These are phyloP conservation scores for Didymodactylos carnosus DNA, from an alignment of 2,888 invertebrate genomes.

Conservation along the genomic window DNA sequence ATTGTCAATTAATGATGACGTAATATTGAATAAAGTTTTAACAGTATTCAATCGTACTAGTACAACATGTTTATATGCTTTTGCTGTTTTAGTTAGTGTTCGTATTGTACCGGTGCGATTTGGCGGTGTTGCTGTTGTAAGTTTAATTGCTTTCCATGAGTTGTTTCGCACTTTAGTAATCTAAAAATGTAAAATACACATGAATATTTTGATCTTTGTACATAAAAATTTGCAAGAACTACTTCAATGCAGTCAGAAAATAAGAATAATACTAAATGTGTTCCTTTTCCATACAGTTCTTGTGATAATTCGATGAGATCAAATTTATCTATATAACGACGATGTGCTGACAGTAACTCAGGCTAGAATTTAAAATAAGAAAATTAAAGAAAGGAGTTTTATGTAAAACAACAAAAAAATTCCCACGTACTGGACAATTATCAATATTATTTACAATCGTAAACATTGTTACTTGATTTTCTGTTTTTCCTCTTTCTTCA, in stretches of 20 bases:
- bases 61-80: constrained; percentile 9
- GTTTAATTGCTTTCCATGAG: background rate
- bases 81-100: background rate
- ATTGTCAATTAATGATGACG: background rate
- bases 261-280: constrained; percentile 3
- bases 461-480: constrained; percentile 82
- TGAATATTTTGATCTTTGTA: background rate
- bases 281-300: constrained; percentile 7
- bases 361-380: background rate
- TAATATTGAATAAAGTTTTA: constrained; percentile 9
- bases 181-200: background rate
- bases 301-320: constrained; percentile 12
- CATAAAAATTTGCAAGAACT: background rate
- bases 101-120: background rate
- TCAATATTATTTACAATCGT: constrained; percentile 94
- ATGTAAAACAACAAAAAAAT: background rate
- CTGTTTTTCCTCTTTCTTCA: constrained; percentile 86
- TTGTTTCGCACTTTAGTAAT: constrained; percentile 5
- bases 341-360: constrained; percentile 6
- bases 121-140: background rate
- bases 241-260: constrained; percentile 13
- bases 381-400: background rate
- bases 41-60: constrained; percentile 4
- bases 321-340: constrained; percentile 9
- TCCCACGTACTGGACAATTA: constrained; percentile 61